Percentiles rank a stretch among this genome's conserved stretches.
Evolutionary conservation across 1,140 invertebrate species (phyloP).

Genomic region (Cotesia typhae): DNA sequence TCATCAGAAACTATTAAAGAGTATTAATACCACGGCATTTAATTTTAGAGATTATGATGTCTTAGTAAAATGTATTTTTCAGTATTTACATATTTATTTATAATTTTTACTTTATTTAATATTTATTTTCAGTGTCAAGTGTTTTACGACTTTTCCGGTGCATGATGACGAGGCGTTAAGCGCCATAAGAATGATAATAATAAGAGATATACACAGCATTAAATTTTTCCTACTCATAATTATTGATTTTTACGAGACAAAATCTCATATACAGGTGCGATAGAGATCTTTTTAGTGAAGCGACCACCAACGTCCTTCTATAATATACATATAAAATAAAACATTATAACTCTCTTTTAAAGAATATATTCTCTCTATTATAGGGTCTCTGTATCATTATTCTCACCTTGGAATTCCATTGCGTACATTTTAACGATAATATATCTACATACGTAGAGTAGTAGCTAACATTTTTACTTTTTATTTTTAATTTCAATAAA

Average conservation of each 20-base stretch:
- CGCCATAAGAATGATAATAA: slow-evolving; percentile 4
- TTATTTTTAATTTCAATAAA: too few relatives aligned
- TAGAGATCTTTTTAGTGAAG: slow-evolving; percentile 55
- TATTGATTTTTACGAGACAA: slow-evolving; percentile 58
- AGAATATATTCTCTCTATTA: slow-evolving; percentile 5
- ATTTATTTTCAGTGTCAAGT: slow-evolving; percentile 40
- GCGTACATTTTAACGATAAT: too few relatives aligned
- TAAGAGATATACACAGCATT: background rate
- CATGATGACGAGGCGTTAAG: slow-evolving; percentile 45
- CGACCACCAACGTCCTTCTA: slow-evolving; percentile 47
- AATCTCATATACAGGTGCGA: slow-evolving; percentile 52
- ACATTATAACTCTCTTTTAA: background rate
- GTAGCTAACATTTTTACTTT: too few relatives aligned
- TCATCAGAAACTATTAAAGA: too few relatives aligned
- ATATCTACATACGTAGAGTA: too few relatives aligned
- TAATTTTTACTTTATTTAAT: too few relatives aligned
- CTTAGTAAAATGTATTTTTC: too few relatives aligned
- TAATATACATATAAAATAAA: background rate
- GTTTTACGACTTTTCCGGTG: slow-evolving; percentile 48
- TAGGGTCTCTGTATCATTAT: slow-evolving; percentile 2
- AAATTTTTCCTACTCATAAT: slow-evolving; percentile 48
- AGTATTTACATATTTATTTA: too few relatives aligned
- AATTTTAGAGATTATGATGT: too few relatives aligned
- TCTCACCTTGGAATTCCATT: too few relatives aligned
- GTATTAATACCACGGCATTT: too few relatives aligned